A percentile compares a stretch with the other conserved stretches of the same genome.
These are phyloP conservation scores for Pempheris klunzingeri DNA, from an alignment of 2,797 vertebrate genomes.

Conservation along the genomic window DNA sequence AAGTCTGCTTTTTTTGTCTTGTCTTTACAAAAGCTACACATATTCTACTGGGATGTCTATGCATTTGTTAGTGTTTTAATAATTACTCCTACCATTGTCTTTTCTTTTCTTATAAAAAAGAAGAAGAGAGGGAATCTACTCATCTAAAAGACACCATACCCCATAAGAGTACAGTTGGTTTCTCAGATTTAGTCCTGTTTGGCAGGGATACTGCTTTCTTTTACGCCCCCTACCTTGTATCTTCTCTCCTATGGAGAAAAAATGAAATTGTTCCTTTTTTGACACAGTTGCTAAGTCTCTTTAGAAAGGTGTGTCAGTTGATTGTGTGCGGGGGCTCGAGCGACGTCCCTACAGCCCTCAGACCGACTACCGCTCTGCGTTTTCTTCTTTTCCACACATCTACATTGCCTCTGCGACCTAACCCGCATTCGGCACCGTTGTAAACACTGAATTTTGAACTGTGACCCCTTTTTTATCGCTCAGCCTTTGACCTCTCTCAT, in stretches of 20 bases:
- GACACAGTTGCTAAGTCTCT: constrained; percentile 68
- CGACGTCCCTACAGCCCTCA: constrained; percentile 40
- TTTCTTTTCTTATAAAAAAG: constrained; percentile 74
- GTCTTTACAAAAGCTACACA: constrained; percentile 89
- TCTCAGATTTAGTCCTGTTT: constrained; percentile 62
- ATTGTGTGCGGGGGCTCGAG: constrained; percentile 70
- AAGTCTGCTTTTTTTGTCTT: constrained; percentile 73
- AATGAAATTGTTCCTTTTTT: constrained; percentile 38
- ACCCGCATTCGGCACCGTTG: constrained; percentile 64
- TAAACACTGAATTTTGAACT: constrained; percentile 80
- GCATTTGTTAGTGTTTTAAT: constrained; percentile 88
- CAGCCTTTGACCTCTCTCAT: constrained; percentile 47
- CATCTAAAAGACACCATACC: constrained; percentile 76
- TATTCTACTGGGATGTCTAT: constrained; percentile 89
- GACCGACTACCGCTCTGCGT: constrained; percentile 40
- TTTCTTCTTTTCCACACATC: constrained; percentile 38
- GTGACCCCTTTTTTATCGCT: constrained; percentile 37
- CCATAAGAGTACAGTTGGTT: constrained; percentile 61
- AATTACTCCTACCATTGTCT: constrained; percentile 79
- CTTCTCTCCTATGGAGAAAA: constrained; percentile 45
- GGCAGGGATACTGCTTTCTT: constrained; percentile 63
- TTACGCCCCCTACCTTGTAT: constrained; percentile 55
- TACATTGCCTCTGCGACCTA: constrained; percentile 35
- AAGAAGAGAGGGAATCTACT: constrained; percentile 78
- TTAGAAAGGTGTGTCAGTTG: constrained; percentile 63